Evolutionary conservation across 2,888 invertebrate species (phyloP).

Genomic region (Drosophila prolongata): DNA sequence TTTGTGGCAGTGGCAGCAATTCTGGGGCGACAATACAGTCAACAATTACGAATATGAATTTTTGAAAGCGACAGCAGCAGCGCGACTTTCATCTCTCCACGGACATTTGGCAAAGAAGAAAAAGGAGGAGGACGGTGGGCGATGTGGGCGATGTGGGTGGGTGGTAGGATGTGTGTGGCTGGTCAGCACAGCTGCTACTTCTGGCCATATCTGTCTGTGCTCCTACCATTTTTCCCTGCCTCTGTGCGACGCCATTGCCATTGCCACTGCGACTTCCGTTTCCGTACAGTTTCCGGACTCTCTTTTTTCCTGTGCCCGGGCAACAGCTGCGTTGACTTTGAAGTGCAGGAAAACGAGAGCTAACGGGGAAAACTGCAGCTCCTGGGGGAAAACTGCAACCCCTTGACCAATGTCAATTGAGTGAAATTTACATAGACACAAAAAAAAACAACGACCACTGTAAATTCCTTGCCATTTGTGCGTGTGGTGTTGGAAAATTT

Average conservation of each 20-base stretch:
- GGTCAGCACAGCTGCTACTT: slow-evolving; percentile 70
- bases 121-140: neutral
- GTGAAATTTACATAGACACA: slow-evolving; percentile 69
- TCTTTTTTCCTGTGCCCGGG: slow-evolving; percentile 53
- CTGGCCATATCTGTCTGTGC: slow-evolving; percentile 20
- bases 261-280: slow-evolving; percentile 79
- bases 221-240: neutral
- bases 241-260: slow-evolving; percentile 45
- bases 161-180: slow-evolving; percentile 41
- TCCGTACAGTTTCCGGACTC: slow-evolving; percentile 78
- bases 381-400: slow-evolving; percentile 20
- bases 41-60: slow-evolving; percentile 80
- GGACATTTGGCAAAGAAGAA: slow-evolving; percentile 40
- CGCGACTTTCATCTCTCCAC: slow-evolving; percentile 51
- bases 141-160: neutral
- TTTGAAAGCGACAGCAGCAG: slow-evolving; percentile 73
- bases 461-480: slow-evolving; percentile 58
- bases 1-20: slow-evolving; percentile 37
- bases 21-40: slow-evolving; percentile 74
- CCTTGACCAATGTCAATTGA: slow-evolving; percentile 74
- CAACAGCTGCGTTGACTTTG: slow-evolving; percentile 78
- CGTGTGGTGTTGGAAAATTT: slow-evolving; percentile 67
- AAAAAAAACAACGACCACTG: slow-evolving; percentile 23
- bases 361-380: slow-evolving; percentile 33
- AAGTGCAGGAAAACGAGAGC: slow-evolving; percentile 62